A percentile compares a stretch with the other conserved stretches of the same genome.
phyloP scores from a whole-genome alignment of 2,797 vertebrate genomes.

The Helarctos malayanus region DNA sequence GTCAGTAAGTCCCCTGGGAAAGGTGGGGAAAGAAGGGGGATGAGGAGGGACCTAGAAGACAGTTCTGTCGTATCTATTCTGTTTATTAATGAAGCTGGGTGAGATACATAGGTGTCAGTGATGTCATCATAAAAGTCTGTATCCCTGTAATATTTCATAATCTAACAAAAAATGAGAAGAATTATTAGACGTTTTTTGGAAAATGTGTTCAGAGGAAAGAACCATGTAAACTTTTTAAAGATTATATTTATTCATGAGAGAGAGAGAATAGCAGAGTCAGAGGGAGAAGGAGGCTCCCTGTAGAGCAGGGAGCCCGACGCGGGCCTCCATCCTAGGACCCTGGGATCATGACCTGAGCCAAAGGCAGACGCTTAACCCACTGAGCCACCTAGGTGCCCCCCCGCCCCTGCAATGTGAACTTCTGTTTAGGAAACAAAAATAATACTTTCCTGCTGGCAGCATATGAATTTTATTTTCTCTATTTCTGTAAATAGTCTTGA shows the following conservation, averaged over 20 bases:
- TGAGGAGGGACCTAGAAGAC: neutral
- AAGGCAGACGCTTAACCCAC: too few relatives aligned
- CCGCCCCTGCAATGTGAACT: neutral
- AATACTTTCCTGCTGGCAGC: neutral
- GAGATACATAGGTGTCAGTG: neutral
- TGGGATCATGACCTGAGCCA: too few relatives aligned
- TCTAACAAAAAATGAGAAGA: neutral
- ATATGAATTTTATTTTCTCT: neutral
- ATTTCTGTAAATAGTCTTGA: neutral
- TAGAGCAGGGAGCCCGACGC: too few relatives aligned
- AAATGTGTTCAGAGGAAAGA: neutral
- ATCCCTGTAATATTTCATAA: neutral
- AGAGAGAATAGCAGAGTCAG: too few relatives aligned
- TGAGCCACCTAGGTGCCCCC: too few relatives aligned
- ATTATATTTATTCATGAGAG: too few relatives aligned
- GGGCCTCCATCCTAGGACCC: too few relatives aligned
- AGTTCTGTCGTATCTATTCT: neutral
- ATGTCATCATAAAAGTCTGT: neutral
- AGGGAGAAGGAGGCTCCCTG: too few relatives aligned
- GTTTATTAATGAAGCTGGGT: neutral
- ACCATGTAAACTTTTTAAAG: neutral
- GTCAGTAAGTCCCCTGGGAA: neutral
- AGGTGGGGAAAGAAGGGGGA: neutral
- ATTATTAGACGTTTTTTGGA: neutral
- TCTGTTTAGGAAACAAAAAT: neutral